Evolutionary conservation across 2,113 vertebrate species (phyloP), one percentile per base, ranked within the genome.

Genomic region (Guaruba guarouba): DNA sequence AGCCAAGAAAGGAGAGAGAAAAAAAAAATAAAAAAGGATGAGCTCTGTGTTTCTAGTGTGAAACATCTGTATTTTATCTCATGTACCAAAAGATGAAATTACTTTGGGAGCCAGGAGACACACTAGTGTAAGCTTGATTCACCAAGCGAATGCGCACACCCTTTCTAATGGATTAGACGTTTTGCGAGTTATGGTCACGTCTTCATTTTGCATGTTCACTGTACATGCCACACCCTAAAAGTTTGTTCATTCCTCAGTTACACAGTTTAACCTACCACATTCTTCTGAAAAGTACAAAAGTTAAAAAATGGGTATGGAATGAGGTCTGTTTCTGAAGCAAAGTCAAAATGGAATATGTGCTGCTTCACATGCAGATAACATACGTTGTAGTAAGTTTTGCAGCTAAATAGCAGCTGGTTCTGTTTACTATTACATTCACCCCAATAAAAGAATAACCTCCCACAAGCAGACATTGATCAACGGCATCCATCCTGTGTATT

Each of bases 51-150:
- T 96, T 96, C 78, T 93, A 95, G 73, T 20, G 9, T 68, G 46
- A 95, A 97, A 98, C 97, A 98, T 97, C 96, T 98, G 95, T 94
- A 95, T 97, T 98, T 97, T 98, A 96, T 97, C 97, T 97, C 94
- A 96, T 64, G 41, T 93, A 89, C 91, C 86, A 96, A 93, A 97
- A 95, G 92, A 97, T 93, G 94, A 95, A 90, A 96, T 93, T 1
- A 82, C 35, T 89, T 89, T 71, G 70, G 92, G 91, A 97, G 94
- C 95, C 95, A 97, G 94, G 77, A 97, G 81, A 91, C 91, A 93
- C 61, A 91, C 33, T 74, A 76, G 54, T 82, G 87, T 81, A 90
- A 95, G 75, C 67, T 96, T 82, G 82, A 91, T 96, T 96, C 83
- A 94, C 82, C 73, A 94, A 93, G 55, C 62, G 87, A 96, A 77